Conservation (phyloP, 2,888 invertebrate genomes). For the Norana najaformis region DNA sequence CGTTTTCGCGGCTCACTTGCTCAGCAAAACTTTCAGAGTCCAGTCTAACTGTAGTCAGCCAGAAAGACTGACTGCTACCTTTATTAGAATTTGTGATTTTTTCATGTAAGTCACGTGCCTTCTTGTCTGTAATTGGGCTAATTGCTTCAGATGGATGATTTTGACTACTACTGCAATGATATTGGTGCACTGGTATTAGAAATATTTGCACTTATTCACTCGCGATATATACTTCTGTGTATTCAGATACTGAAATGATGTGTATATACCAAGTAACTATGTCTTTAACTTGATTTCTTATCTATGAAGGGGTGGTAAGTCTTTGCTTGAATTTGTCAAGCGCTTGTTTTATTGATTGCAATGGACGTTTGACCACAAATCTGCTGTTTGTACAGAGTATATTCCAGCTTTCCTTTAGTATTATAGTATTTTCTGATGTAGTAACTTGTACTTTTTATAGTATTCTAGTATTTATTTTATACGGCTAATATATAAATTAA, state of each 20-base stretch:
- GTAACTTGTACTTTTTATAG: neutral
- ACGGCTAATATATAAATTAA: neutral
- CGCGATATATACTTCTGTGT: neutral
- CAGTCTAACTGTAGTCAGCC: neutral
- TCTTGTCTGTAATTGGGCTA: neutral
- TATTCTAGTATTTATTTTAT: neutral
- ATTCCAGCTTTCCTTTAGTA: neutral
- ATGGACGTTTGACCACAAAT: neutral
- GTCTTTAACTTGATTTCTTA: neutral
- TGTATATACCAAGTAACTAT: neutral
- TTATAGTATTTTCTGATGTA: neutral
- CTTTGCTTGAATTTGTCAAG: neutral
- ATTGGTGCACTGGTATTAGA: neutral
- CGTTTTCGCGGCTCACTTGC: neutral
- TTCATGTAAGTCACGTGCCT: neutral
- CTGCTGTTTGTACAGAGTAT: slow-evolving; percentile 13
- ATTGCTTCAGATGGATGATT: neutral
- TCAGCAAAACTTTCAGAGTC: neutral
- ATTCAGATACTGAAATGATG: neutral
- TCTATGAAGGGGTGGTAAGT: neutral
- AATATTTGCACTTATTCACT: neutral
- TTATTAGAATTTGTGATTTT: neutral
- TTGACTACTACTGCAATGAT: neutral
- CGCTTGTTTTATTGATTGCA: neutral
- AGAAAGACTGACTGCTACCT: neutral